These are phyloP conservation scores for Engystomops pustulosus DNA, from an alignment of 2,113 vertebrate species.

Conservation along the genomic window DNA sequence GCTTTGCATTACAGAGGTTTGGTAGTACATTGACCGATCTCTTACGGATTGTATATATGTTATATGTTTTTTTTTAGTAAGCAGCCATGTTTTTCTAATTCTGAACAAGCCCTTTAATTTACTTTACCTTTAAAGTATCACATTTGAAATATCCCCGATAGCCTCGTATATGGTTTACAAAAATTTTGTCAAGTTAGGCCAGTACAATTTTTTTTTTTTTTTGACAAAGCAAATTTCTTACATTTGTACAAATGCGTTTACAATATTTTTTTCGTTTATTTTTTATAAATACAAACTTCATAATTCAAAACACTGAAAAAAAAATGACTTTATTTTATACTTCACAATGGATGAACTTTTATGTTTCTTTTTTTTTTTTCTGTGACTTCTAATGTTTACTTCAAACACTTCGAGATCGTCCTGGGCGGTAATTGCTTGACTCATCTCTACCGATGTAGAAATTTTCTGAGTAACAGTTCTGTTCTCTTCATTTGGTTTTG, in stretches of 20 bases:
- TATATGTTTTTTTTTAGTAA: too few relatives aligned
- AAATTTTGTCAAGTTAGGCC: not conserved
- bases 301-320: not conserved
- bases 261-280: not conserved
- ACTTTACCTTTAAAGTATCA: too few relatives aligned
- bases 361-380: not conserved
- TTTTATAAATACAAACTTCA: not conserved
- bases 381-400: not conserved
- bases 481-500: slow-evolving; percentile 14
- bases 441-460: slow-evolving; percentile 18
- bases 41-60: too few relatives aligned
- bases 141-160: too few relatives aligned
- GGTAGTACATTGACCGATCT: too few relatives aligned
- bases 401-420: not conserved
- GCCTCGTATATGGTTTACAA: too few relatives aligned
- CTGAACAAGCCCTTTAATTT: too few relatives aligned
- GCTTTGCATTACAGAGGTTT: too few relatives aligned
- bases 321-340: not conserved
- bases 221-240: not conserved
- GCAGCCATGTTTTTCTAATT: too few relatives aligned
- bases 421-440: not conserved
- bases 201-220: not conserved
- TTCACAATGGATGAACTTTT: not conserved
- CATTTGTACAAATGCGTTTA: not conserved
- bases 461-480: slow-evolving; percentile 25